phyloP scores from a whole-genome alignment of 2,797 vertebrate genomes.

The Eospalax fontanierii region DNA sequence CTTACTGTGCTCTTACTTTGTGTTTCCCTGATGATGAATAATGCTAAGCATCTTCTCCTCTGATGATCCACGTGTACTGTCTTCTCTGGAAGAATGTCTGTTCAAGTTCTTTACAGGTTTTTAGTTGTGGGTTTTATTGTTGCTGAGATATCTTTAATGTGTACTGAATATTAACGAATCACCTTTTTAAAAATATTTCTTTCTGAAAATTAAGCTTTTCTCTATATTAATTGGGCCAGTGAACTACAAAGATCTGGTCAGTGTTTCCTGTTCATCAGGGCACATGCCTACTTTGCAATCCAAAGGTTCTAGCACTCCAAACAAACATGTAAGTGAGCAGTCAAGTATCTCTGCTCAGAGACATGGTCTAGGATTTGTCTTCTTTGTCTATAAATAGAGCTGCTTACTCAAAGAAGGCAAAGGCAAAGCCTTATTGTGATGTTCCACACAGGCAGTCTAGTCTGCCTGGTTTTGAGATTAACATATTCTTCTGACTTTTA shows the following conservation, averaged over 20 bases:
- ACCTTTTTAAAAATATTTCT: not conserved
- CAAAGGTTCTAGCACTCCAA: not conserved
- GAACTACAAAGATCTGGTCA: not conserved
- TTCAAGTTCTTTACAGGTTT: not conserved
- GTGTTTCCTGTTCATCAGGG: not conserved
- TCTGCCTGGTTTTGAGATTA: not conserved
- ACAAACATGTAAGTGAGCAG: not conserved
- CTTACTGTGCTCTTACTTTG: not conserved
- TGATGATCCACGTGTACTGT: not conserved
- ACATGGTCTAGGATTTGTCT: not conserved
- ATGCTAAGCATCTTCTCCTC: not conserved
- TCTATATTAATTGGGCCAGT: not conserved
- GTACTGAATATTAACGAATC: not conserved
- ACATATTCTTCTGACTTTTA: not conserved
- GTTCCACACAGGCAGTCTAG: not conserved
- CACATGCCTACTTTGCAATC: not conserved
- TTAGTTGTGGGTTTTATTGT: not conserved
- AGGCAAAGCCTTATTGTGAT: not conserved
- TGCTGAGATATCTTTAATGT: not conserved
- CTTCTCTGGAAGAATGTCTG: conserved; percentile 3
- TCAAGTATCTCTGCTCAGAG: conserved; percentile 4
- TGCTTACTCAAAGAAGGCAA: not conserved
- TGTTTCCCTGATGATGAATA: not conserved
- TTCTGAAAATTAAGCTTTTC: not conserved
- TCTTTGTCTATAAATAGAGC: not conserved